phyloP scores from a whole-genome alignment of 2,888 invertebrate genomes.

The Drosophila siamana region DNA sequence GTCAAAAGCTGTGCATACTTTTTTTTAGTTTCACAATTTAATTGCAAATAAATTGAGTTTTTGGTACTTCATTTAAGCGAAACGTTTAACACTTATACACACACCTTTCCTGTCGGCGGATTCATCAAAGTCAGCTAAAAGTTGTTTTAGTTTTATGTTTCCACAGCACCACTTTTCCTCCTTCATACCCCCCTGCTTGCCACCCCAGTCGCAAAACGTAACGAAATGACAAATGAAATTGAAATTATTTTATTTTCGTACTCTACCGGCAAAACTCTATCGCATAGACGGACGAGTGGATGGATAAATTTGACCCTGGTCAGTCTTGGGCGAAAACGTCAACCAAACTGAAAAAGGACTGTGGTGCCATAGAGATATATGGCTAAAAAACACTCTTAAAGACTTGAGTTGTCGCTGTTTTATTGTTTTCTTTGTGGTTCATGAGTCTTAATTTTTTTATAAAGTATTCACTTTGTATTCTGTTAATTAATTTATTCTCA shows the following conservation, averaged over 20 bases:
- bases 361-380: no score
- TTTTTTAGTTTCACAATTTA: slow-evolving; percentile 76
- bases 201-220: slow-evolving; percentile 57
- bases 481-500: no score
- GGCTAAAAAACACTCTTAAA: no score
- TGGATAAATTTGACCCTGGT: slow-evolving; percentile 42
- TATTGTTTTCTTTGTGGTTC: background rate
- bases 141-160: slow-evolving; percentile 48
- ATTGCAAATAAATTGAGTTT: slow-evolving; percentile 85
- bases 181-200: background rate
- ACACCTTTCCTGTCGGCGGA: slow-evolving; percentile 54
- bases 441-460: no score
- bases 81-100: slow-evolving; percentile 66
- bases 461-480: slow-evolving; percentile 7
- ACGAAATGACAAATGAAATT: slow-evolving; percentile 82
- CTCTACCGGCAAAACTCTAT: slow-evolving; percentile 9
- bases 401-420: no score
- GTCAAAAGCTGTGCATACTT: slow-evolving; percentile 40
- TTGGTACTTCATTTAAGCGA: slow-evolving; percentile 84
- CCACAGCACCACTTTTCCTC: background rate
- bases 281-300: slow-evolving; percentile 27
- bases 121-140: slow-evolving; percentile 72
- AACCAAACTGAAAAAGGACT: slow-evolving; percentile 1
- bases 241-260: slow-evolving; percentile 61
- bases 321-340: background rate